Evolutionary conservation across 2,797 vertebrate species (phyloP).

Genomic region (Cyprinella venusta): DNA sequence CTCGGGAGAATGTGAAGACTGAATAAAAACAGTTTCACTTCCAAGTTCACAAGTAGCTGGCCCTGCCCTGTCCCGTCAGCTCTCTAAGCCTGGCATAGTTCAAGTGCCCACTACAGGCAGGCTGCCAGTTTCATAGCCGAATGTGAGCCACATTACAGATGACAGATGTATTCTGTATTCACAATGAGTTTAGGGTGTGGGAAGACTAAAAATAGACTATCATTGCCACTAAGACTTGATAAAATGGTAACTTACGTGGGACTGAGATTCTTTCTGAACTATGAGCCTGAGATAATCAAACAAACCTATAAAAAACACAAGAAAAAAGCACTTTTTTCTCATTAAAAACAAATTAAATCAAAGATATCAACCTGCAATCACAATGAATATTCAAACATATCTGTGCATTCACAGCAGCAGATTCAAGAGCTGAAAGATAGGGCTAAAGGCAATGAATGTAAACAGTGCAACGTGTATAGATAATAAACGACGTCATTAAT

Average conservation of each 20-base stretch:
- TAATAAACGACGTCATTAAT: conserved; percentile 6
- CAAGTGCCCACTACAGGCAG: conserved; percentile 61
- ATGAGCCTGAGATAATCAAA: not conserved
- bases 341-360: not conserved
- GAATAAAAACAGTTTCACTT: conserved; percentile 64
- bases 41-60: conserved; percentile 61
- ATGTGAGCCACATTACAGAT: conserved; percentile 64
- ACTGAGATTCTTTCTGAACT: not conserved
- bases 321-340: conserved; percentile 12
- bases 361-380: not conserved
- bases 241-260: conserved; percentile 39
- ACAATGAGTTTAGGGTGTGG: conserved; percentile 72
- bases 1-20: conserved; percentile 68
- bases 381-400: not conserved
- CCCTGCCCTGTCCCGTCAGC: conserved; percentile 42
- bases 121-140: conserved; percentile 67
- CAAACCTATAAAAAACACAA: not conserved
- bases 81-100: conserved; percentile 51
- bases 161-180: conserved; percentile 71
- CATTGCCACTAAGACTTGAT: conserved; percentile 26
- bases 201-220: conserved; percentile 75
- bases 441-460: not conserved
- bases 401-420: conserved; percentile 29
- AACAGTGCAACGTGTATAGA: not conserved
- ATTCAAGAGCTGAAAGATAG: not conserved